Evolutionary conservation across 1,140 invertebrate genomes (phyloP), one percentile per base, ranked within the genome.

Genomic region (Conus betulinus): DNA sequence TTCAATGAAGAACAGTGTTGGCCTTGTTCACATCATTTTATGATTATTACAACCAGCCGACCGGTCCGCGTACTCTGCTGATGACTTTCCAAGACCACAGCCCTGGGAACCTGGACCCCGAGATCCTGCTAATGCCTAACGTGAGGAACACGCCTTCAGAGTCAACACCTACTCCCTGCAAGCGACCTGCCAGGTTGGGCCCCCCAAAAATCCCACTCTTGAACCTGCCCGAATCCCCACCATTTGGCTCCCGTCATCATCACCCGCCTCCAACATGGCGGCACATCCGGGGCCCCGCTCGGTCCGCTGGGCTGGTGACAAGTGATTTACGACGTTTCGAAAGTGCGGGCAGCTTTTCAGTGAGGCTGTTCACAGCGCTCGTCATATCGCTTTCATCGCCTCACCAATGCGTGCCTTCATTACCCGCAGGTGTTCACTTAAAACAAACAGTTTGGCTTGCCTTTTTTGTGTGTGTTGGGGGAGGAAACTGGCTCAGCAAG

Each of bases 401-500:
- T n/a, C 82, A 51, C 78, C 82, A 84, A 52, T 63, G 6, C 20
- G 5, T 51, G 55, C 82, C 5, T 39, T 84, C 52, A 25, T 63
- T 55, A 39, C 55, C 57, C 23, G 82, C 82, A 84, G 82, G 82
- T 84, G 82, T 84, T 84, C 82, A 84, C 82, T 52, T 84, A 53
- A 84, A 84, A 84, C 82, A 84, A 84, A 84, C 82, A 52, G 82
- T 84, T 84, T 84, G 82, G 17, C 53, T 84, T 81, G 15, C 13
- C 51, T 20, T 81, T 52, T 10, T 53, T 78, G n/a, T 6, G 8
- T 13, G 55, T 13, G 13, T 57, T 57, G n/a, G n/a, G n/a, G n/a
- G n/a, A n/a, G n/a, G n/a, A n/a, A n/a, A n/a, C n/a, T n/a, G n/a
- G n/a, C n/a, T n/a, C n/a, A n/a, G n/a, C n/a, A n/a, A n/a, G n/a